Base-by-base conservation (phyloP, 1,140 invertebrate genomes). In the Halesus radiatus region DNA sequence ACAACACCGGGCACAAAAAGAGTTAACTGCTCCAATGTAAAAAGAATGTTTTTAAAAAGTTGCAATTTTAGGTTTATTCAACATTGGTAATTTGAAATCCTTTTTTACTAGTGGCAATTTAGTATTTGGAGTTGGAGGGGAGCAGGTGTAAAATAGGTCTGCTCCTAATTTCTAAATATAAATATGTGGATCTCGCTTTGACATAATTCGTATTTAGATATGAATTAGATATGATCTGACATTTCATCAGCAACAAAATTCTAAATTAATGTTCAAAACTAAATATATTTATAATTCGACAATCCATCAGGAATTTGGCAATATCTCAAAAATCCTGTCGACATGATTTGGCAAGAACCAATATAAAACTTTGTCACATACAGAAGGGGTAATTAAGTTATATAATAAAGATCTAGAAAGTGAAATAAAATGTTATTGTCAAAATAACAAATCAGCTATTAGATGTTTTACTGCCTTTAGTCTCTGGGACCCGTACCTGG, bases 281-380 rank as follows among this genome's bases (percentile, higher is more conserved):
- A 22, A 60, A 60, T 16, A 56, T 18, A 22, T 58, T 58, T 20
- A 22, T 22, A 18, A 8, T 60, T 60, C 56, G 23, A 20, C 20
- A 60, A 16, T 66, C 29, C 62, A 66, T 60, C 15, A 66, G 29
- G 23, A 66, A 66, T 66, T 66, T 66, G 62, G 62, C 62, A 66
- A 66, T 66, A 66, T 66, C n/a, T 66, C 62, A 66, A 66, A 66
- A 66, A 29, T 7, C n/a, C 62, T 66, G 62, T 32, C 62, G 32
- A 66, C 29, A 26, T 66, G 62, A 26, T 66, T 66, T 66, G 62
- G 62, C 62, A 66, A 66, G 62, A 66, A 26, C 22, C 62, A 66
- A 66, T 66, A 66, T 66, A 66, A 15, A 26, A 66, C 13, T 16
- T 66, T 66, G 22, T 26, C 23, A 37, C 26, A 66, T 15, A 66